Evolutionary conservation across 2,888 invertebrate species (phyloP).

Genomic region (Xestoiulus laeticollis): DNA sequence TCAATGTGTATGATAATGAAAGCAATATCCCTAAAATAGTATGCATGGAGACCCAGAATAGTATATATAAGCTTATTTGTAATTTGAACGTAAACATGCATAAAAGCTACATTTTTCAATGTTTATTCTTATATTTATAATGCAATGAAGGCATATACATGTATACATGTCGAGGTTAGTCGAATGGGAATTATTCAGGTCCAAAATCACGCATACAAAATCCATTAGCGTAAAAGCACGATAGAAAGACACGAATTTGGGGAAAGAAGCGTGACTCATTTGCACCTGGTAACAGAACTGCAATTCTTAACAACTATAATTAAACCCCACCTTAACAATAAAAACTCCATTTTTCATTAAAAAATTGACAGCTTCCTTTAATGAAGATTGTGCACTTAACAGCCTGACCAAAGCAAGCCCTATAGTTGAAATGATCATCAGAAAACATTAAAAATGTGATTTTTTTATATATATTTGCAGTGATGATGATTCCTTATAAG

Average conservation of each 20-base stretch:
- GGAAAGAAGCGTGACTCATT: constrained; percentile 1
- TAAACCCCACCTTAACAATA: constrained; percentile 5
- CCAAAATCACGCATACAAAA: neutral
- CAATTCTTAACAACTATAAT: neutral
- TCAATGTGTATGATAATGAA: no score
- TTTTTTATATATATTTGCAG: no score
- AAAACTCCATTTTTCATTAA: neutral
- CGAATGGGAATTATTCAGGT: neutral
- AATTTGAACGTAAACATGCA: no score
- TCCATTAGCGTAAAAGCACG: constrained; percentile 19
- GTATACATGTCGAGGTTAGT: neutral
- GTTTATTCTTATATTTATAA: no score
- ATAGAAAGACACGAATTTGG: neutral
- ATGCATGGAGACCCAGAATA: no score
- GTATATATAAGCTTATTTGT: no score
- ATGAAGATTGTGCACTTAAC: neutral
- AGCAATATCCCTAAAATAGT: no score
- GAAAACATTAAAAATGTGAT: no score
- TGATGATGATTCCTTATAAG: no score
- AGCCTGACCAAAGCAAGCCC: neutral
- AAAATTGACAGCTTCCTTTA: constrained; percentile 4
- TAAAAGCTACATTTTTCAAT: no score
- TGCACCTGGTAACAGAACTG: neutral
- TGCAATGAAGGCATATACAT: no score
- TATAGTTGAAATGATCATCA: no score